Conservation (phyloP, 2,797 vertebrate genomes). For the Toxotes lorentzi region DNA sequence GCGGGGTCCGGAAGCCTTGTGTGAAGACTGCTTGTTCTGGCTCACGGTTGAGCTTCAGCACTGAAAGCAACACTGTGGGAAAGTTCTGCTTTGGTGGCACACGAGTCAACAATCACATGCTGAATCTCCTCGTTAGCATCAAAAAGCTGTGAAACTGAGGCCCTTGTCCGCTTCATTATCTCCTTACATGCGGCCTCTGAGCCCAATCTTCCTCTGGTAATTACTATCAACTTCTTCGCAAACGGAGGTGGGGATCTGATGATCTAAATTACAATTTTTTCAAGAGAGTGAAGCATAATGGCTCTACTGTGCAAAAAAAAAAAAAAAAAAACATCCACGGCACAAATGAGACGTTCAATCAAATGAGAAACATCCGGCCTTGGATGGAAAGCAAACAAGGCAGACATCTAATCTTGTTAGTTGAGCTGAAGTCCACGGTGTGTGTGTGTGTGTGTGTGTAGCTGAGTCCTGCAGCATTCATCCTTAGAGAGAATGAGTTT, state of each 20-base stretch:
- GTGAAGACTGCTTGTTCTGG: slow-evolving; percentile 3
- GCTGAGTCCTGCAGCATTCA: not conserved
- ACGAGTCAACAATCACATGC: slow-evolving; percentile 46
- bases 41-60: slow-evolving; percentile 12
- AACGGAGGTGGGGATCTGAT: slow-evolving; percentile 27
- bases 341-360: slow-evolving; percentile 56
- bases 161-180: slow-evolving; percentile 66
- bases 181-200: slow-evolving; percentile 38
- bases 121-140: slow-evolving; percentile 62
- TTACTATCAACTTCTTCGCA: slow-evolving; percentile 54
- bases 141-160: slow-evolving; percentile 48
- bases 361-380: slow-evolving; percentile 56
- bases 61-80: not conserved
- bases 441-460: not conserved
- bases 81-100: slow-evolving; percentile 11
- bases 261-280: slow-evolving; percentile 33
- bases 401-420: slow-evolving; percentile 48
- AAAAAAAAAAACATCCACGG: not conserved
- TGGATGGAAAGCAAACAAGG: slow-evolving; percentile 31
- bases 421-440: slow-evolving; percentile 2
- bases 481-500: not conserved
- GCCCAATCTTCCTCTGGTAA: slow-evolving; percentile 54
- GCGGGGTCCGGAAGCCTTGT: not conserved
- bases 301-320: slow-evolving; percentile 15
- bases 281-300: slow-evolving; percentile 34